Evolutionary conservation across 2,797 vertebrate species (phyloP).

Genomic region (Chrosomus eos): DNA sequence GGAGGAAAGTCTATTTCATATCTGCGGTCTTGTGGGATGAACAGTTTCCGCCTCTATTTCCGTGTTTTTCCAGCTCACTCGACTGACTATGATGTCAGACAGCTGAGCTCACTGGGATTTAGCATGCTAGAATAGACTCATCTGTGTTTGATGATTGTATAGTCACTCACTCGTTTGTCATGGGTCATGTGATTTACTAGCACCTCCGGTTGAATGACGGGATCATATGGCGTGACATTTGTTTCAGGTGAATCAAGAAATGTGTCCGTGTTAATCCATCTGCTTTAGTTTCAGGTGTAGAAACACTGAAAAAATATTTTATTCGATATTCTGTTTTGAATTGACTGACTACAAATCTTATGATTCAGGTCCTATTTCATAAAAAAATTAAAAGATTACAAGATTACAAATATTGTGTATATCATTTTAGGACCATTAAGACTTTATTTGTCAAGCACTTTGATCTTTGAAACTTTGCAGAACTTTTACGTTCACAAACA

Average conservation of each 20-base stretch:
- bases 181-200: constrained; percentile 4
- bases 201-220: neutral
- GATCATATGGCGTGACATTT: neutral
- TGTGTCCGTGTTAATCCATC: neutral
- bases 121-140: neutral
- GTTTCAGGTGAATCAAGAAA: neutral
- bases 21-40: constrained; percentile 11
- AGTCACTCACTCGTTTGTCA: neutral
- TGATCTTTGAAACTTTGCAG: too few species aligned
- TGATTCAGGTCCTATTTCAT: too few species aligned
- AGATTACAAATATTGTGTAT: too few species aligned
- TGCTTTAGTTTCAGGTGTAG: neutral
- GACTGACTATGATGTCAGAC: neutral
- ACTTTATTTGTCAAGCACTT: too few species aligned
- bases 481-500: too few species aligned
- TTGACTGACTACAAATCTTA: neutral
- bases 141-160: neutral
- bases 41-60: neutral
- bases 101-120: constrained; percentile 14
- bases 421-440: too few species aligned
- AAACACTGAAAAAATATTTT: neutral
- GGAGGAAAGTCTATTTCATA: neutral
- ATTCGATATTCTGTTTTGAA: neutral
- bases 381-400: too few species aligned
- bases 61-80: constrained; percentile 1